Conservation (phyloP, 2,888 invertebrate genomes). For the Stenotaenia linearis region DNA sequence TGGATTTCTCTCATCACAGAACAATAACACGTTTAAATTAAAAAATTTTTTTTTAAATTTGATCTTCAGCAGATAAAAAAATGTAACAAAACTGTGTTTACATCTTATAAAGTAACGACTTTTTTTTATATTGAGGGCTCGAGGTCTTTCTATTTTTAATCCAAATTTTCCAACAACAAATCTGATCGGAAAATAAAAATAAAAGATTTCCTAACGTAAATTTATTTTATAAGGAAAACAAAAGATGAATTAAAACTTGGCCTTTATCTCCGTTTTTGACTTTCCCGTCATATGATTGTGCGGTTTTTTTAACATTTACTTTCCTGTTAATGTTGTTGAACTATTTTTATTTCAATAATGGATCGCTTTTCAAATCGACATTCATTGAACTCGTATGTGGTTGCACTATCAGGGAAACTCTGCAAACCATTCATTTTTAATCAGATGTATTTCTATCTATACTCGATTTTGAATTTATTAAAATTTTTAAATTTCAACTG, state of each 20-base stretch:
- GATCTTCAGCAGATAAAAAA: neutral
- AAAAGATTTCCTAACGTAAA: neutral
- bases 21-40: neutral
- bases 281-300: neutral
- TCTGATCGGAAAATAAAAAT: neutral
- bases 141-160: neutral
- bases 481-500: too few relatives aligned
- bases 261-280: neutral
- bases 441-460: neutral
- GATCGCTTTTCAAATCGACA: neutral
- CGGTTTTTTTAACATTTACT: neutral
- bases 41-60: neutral
- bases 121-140: neutral
- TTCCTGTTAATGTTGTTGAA: neutral
- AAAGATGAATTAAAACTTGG: neutral
- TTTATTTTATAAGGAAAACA: neutral
- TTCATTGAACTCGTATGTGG: neutral
- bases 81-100: neutral
- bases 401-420: neutral
- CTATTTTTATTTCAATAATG: slow-evolving; percentile 9
- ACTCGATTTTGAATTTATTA: neutral
- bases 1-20: neutral
- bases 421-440: neutral
- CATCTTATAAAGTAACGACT: neutral
- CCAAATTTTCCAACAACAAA: neutral